phyloP scores from a whole-genome alignment of 1,140 invertebrate genomes.

The Drosophila mojavensis region DNA sequence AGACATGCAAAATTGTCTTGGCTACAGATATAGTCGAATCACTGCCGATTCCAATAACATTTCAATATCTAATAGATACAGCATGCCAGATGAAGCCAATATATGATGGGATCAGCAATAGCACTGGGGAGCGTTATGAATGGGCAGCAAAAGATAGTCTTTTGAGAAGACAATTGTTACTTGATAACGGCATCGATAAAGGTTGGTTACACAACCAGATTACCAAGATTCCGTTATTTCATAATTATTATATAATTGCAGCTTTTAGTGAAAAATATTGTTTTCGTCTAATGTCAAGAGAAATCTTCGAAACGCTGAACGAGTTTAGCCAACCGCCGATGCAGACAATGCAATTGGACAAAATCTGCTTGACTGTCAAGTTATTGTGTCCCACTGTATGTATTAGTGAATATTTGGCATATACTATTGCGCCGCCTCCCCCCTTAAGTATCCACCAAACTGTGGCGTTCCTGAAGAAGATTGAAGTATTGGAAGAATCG shows the following conservation, averaged over 20 bases:
- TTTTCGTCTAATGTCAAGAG: slow-evolving; percentile 61
- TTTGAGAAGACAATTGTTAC: slow-evolving; percentile 27
- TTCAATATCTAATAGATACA: slow-evolving; percentile 72
- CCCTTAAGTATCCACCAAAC: slow-evolving; percentile 91
- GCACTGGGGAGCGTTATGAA: slow-evolving; percentile 51
- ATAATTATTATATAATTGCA: slow-evolving; percentile 2
- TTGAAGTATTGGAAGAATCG: slow-evolving; percentile 93
- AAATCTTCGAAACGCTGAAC: slow-evolving; percentile 29
- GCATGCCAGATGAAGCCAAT: slow-evolving; percentile 38
- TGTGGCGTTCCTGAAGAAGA: slow-evolving; percentile 92
- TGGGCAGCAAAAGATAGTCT: slow-evolving; percentile 68
- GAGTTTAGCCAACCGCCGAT: slow-evolving; percentile 36
- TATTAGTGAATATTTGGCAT: slow-evolving; percentile 66
- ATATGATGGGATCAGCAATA: slow-evolving; percentile 36
- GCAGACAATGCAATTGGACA: slow-evolving; percentile 63
- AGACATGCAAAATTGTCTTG: slow-evolving; percentile 53
- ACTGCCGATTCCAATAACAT: slow-evolving; percentile 42
- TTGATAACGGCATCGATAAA: slow-evolving; percentile 22
- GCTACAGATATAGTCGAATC: slow-evolving; percentile 67
- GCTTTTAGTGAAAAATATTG: slow-evolving; percentile 39
- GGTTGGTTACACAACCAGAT: slow-evolving; percentile 18
- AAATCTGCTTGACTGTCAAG: slow-evolving; percentile 66
- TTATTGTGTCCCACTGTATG: slow-evolving; percentile 54
- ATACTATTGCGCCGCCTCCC: slow-evolving; percentile 87
- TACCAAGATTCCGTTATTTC: too few species aligned